These are phyloP conservation scores for Ormyrus nitidulus DNA, from an alignment of 2,888 invertebrate species.

Conservation along the genomic window DNA sequence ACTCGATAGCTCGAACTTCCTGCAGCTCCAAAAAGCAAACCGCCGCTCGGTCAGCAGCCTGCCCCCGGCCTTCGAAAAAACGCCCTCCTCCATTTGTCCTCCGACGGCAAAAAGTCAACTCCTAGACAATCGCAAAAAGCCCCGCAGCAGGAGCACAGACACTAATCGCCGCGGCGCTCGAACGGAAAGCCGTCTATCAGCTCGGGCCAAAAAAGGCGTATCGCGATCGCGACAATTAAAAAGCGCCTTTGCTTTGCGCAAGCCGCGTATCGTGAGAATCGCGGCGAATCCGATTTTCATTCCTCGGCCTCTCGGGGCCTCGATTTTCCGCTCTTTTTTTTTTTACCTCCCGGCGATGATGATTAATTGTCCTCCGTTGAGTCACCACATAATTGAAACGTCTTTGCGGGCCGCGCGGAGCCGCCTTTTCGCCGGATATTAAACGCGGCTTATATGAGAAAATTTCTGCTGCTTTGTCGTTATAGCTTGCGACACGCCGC, in stretches of 20 bases:
- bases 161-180: background rate
- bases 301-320: conserved; percentile 24
- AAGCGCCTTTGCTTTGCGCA: conserved; percentile 9
- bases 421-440: conserved; percentile 21
- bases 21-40: too few species aligned
- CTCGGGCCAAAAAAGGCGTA: conserved; percentile 35
- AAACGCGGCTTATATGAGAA: conserved; percentile 27
- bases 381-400: conserved; percentile 47
- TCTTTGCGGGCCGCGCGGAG: conserved; percentile 11
- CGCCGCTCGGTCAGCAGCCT: too few species aligned
- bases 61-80: background rate
- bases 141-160: background rate
- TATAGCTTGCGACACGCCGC: background rate
- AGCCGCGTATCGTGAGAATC: conserved; percentile 42
- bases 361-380: conserved; percentile 47
- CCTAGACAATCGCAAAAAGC: background rate
- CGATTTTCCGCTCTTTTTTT: conserved; percentile 38
- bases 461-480: conserved; percentile 8
- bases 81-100: conserved; percentile 2
- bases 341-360: conserved; percentile 11
- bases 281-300: conserved; percentile 31
- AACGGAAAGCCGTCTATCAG: conserved; percentile 31
- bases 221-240: conserved; percentile 39
- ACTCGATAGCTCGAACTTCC: too few species aligned
- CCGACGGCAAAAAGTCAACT: background rate